These are phyloP conservation scores for Cebidichthys violaceus DNA, from an alignment of 2,113 vertebrate species.

Conservation along the genomic window DNA sequence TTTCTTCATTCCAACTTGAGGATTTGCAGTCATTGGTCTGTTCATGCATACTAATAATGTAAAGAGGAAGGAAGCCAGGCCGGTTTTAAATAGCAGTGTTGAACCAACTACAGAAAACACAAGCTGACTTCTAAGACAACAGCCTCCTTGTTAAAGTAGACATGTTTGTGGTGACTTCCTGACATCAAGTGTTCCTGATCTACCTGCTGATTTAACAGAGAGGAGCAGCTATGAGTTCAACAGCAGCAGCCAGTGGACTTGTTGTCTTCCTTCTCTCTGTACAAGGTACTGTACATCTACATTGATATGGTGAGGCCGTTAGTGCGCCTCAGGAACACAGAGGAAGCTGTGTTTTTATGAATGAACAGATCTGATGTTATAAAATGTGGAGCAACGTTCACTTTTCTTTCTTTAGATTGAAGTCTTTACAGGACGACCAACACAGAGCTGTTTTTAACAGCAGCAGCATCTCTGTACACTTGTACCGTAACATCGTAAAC, in stretches of 20 bases:
- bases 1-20: conserved; percentile 3
- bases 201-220: not conserved
- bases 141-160: not conserved
- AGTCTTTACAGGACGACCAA: no score
- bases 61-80: no score
- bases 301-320: not conserved
- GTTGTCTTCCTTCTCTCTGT: conserved; percentile 19
- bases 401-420: no score
- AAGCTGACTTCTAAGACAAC: not conserved
- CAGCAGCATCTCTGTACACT: no score
- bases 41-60: not conserved
- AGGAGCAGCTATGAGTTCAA: conserved; percentile 28
- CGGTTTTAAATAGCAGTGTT: no score
- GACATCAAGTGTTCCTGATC: not conserved
- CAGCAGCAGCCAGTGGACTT: not conserved
- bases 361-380: no score
- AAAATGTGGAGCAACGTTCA: no score
- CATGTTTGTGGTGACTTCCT: not conserved
- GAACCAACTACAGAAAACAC: no score
- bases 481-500: not conserved
- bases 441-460: no score
- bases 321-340: no score
- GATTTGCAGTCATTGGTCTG: not conserved
- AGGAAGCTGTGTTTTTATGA: no score
- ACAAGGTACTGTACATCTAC: conserved; percentile 26